Evolutionary conservation across 2,797 vertebrate species (phyloP).

Genomic region (Cichlasoma orientale): DNA sequence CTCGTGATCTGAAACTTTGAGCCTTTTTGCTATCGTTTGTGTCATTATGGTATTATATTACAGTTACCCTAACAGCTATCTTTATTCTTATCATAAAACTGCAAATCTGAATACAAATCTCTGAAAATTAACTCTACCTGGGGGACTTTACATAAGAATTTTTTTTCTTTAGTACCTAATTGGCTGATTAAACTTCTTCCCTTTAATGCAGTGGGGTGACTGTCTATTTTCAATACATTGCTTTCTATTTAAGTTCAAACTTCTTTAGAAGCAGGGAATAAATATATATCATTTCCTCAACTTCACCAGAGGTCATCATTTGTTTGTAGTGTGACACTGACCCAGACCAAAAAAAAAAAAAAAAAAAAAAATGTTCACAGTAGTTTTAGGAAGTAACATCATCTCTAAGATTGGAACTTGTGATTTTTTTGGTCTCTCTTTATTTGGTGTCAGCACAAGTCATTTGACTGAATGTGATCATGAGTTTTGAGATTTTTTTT

Average conservation of each 20-base stretch:
- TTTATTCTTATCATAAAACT: too few species aligned
- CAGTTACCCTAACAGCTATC: not conserved
- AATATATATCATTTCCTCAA: constrained; percentile 5
- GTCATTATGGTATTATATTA: not conserved
- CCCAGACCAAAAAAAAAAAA: constrained; percentile 1
- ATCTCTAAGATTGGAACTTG: not conserved
- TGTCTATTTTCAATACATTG: not conserved
- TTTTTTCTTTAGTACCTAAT: not conserved
- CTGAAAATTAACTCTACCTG: not conserved
- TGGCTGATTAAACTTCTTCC: not conserved
- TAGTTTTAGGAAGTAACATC: constrained; percentile 24
- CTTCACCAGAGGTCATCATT: constrained; percentile 40
- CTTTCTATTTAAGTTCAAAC: not conserved
- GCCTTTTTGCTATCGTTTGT: not conserved
- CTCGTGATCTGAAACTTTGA: not conserved
- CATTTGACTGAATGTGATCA: not conserved
- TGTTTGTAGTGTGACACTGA: constrained; percentile 11
- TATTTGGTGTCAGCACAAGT: not conserved
- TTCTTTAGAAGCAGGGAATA: not conserved
- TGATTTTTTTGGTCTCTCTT: not conserved
- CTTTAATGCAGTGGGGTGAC: not conserved
- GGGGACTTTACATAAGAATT: not conserved
- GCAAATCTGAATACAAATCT: not conserved
- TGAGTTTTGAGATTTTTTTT: not conserved
- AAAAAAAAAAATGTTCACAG: not conserved